Base-by-base conservation (phyloP, 2,113 vertebrate species). In the Cyprinus carpio region DNA sequence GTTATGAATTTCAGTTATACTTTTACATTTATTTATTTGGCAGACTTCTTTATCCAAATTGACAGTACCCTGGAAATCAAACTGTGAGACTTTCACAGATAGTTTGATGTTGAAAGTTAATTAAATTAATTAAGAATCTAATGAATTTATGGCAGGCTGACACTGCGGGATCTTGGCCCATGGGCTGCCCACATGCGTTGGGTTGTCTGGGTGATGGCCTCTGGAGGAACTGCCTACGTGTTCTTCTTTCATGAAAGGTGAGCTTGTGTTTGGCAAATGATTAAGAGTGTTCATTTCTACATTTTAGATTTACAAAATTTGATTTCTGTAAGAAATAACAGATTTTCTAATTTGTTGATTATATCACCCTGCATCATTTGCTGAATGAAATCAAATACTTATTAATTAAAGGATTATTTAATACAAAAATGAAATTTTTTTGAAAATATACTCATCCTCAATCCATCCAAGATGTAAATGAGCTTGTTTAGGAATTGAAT, bases 131-230 rank as follows among this genome's bases (percentile, higher is more conserved):
- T 71, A 71, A 51, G 10, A 5, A 18, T 51, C 18, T n/a, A 43
- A 65, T 81, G 78, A 2, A 20, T 81, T 65, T 81, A 13, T 82
- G 23, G 23, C 60, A 87, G 81, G 86, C 29, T 89, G 27, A 87
- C 84, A 20, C 75, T 89, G 65, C 71, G 81, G 51, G 86, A 84
- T 43, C 84, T 87, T 4, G 86, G 84, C 3, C 86, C 81, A 12
- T 88, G 69, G 86, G 81, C 82, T 11, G 64, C 89, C 40, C 87
- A 82, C 78, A 88, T 87, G 86, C 87, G 83, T 40, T 89, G 67
- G 82, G 85, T 88, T 43, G 74, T 87, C 71, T 90, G 89, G 88
- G 80, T 85, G 51, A 90, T 87, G 89, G 88, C 87, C 23, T 85
- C 76, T 82, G 82, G 84, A 85, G 82, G 81, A 87, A 85, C 84